Conservation (phyloP, 2,888 invertebrate genomes). For the Troides helena region DNA sequence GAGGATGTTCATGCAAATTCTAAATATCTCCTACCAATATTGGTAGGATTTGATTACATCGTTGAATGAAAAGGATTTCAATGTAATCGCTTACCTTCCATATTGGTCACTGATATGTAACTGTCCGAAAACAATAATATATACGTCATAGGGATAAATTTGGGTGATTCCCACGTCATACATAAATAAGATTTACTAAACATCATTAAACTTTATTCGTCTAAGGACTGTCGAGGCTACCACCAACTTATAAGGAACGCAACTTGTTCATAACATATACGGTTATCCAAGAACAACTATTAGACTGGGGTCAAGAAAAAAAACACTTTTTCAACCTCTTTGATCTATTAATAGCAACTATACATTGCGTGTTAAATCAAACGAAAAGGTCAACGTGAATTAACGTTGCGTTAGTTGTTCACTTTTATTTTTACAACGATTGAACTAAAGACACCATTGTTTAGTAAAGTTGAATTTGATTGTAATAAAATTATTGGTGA, state of each 20-base stretch:
- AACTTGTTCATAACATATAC: constrained; percentile 42
- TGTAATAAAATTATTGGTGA: constrained; percentile 17
- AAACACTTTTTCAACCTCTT: constrained; percentile 28
- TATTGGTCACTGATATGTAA: constrained; percentile 32
- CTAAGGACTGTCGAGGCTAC: constrained; percentile 61
- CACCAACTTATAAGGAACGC: constrained; percentile 50
- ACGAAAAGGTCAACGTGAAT: constrained; percentile 23
- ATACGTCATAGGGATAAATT: constrained; percentile 67
- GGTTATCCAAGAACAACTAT: constrained; percentile 44
- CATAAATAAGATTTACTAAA: constrained; percentile 48
- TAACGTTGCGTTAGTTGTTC: constrained; percentile 4
- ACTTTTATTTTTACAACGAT: constrained; percentile 13
- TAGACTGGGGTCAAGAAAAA: constrained; percentile 30
- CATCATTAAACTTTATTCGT: constrained; percentile 58
- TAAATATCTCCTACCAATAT: constrained; percentile 4
- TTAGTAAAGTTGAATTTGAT: constrained; percentile 13
- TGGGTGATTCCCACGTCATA: constrained; percentile 62
- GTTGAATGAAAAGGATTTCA: constrained; percentile 14
- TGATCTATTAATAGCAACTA: constrained; percentile 20
- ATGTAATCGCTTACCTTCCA: constrained; percentile 19
- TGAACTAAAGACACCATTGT: constrained; percentile 17
- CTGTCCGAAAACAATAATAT: constrained; percentile 37
- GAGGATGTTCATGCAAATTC: constrained; percentile 11
- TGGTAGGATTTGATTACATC: not conserved
- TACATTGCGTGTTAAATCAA: constrained; percentile 10